Evolutionary conservation across 2,113 vertebrate genomes (phyloP), one percentile per base, ranked within the genome.

Genomic region (Protomyctophum bolini): DNA sequence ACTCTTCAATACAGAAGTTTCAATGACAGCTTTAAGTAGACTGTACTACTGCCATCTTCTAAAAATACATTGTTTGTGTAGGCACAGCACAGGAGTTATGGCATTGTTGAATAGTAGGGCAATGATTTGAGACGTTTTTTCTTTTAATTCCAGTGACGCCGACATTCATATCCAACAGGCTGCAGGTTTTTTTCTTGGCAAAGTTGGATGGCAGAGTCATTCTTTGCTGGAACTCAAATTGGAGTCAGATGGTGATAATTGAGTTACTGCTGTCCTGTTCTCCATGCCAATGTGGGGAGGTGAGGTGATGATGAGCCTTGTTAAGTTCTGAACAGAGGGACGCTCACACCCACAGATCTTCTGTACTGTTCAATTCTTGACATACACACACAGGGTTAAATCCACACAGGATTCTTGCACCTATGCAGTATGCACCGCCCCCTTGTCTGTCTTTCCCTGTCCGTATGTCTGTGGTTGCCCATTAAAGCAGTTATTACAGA

Each of bases 401-500:
- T 41, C 0, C 3, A 41, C 33, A 41, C 33, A 41, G 33, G 33
- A 41, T 6, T 41, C 5, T 3, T 41, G 33, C 21, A 21, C 21
- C 33, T 41, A 41, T 41, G 10, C 49, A 41, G 1, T 41, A 41
- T 41, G 10, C 49, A 41, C 46, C 46, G 12, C n/a, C 33, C 54
- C 0, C 12, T 9, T 7, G 10, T 58, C 33, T 21, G 7, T 10
- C 66, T 48, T 54, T 21, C 66, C 41, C 14, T 28, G 29, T 28
- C 47, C 21, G 14, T 49, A 56, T 48, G 8, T 63, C 21, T 60
- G 10, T 68, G 61, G 59, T 28, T 54, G 57, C 15, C 63, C 65
- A 59, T 65, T 72, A 75, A 68, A 80, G 52, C 48, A 50, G 65
- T 55, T 52, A 72, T 66, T 56, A 52, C 50, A 50, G 41, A 59